phyloP scores from a whole-genome alignment of 2,888 invertebrate genomes.

The Ochropleura leucogaster region DNA sequence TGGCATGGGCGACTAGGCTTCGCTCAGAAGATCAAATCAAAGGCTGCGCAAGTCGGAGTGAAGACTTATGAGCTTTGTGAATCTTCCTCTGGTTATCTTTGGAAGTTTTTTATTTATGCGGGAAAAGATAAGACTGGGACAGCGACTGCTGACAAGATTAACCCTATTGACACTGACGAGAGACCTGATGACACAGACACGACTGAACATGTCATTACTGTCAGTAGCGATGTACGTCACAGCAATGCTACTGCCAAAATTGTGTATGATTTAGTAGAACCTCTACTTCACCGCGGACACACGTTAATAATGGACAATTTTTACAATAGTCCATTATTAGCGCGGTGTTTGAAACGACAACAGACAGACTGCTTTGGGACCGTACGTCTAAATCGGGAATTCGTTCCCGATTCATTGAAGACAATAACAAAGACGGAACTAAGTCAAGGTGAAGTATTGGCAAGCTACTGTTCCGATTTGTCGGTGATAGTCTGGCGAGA shows the following conservation, averaged over 20 bases:
- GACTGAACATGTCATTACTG: no score
- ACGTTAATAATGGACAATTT: conserved; percentile 1
- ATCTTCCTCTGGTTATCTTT: conserved; percentile 26
- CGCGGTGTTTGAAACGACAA: neutral
- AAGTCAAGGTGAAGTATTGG: neutral
- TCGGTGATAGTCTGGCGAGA: conserved; percentile 12
- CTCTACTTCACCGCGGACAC: conserved; percentile 1
- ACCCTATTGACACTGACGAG: no score
- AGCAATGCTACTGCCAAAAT: conserved; percentile 6
- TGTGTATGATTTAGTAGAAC: neutral
- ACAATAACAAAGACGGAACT: conserved; percentile 9
- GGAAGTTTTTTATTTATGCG: conserved; percentile 23
- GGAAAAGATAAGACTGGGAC: conserved; percentile 6
- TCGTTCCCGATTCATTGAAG: neutral
- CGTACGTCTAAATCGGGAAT: conserved; percentile 17
- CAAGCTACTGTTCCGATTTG: conserved; percentile 1
- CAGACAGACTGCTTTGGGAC: conserved; percentile 7
- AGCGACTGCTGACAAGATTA: no score
- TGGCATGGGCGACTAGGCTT: conserved; percentile 62
- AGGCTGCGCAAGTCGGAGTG: conserved; percentile 33
- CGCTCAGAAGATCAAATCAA: conserved; percentile 58
- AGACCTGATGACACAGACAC: no score
- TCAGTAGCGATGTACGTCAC: no score
- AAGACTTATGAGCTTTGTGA: conserved; percentile 33
- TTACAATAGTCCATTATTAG: conserved; percentile 8